Evolutionary conservation across 2,888 invertebrate species (phyloP).

Genomic region (Cantharis nigra): DNA sequence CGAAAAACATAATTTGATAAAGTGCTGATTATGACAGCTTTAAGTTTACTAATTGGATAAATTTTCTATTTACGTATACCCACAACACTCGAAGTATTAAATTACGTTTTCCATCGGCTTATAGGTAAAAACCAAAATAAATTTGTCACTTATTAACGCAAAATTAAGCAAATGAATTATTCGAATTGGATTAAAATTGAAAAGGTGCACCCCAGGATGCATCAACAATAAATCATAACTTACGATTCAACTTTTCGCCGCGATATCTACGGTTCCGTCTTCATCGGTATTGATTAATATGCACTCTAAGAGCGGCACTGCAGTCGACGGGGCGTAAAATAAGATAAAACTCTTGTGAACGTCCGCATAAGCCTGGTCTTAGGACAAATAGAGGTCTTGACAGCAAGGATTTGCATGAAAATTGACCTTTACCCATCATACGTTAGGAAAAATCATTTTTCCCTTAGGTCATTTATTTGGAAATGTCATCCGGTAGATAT

Average conservation of each 20-base stretch:
- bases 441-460: slow-evolving; percentile 34
- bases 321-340: slow-evolving; percentile 49
- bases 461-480: slow-evolving; percentile 25
- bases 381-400: slow-evolving; percentile 48
- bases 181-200: slow-evolving; percentile 31
- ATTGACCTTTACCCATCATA: slow-evolving; percentile 45
- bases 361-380: slow-evolving; percentile 38
- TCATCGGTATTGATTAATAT: slow-evolving; percentile 50
- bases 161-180: slow-evolving; percentile 5
- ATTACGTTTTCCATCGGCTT: neutral
- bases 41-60: neutral
- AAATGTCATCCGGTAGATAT: slow-evolving; percentile 27
- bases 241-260: slow-evolving; percentile 40
- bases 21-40: neutral
- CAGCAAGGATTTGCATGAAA: slow-evolving; percentile 50
- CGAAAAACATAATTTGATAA: neutral
- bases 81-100: neutral
- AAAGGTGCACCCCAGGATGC: slow-evolving; percentile 21
- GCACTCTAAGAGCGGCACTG: slow-evolving; percentile 42
- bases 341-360: slow-evolving; percentile 42
- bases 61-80: neutral
- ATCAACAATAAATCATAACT: slow-evolving; percentile 38
- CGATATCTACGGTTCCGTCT: slow-evolving; percentile 41
- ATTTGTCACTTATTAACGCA: neutral
- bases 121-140: neutral